A percentile compares a stretch with the other conserved stretches of the same genome.
Evolutionary conservation across 2,888 invertebrate species (phyloP).

Genomic region (Kryphioiulus occultus): DNA sequence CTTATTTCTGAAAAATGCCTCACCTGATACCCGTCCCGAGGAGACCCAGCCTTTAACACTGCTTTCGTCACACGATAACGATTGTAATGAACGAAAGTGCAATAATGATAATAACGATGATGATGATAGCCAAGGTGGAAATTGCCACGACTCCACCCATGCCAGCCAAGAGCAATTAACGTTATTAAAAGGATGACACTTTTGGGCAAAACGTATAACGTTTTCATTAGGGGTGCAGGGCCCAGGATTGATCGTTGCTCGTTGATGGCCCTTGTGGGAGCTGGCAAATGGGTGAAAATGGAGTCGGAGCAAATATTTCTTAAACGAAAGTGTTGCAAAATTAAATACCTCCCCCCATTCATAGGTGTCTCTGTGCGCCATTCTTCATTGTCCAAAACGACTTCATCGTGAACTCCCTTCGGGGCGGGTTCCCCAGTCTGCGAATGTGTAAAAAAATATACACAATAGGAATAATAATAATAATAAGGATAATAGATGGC

Average conservation of each 20-base stretch:
- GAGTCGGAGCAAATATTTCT: conserved; percentile 18
- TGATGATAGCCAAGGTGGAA: conserved; percentile 44
- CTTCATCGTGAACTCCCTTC: conserved; percentile 28
- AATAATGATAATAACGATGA: conserved; percentile 37
- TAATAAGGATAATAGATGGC: background rate
- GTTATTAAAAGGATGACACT: conserved; percentile 45
- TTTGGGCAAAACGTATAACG: conserved; percentile 12
- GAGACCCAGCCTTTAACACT: background rate
- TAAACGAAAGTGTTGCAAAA: conserved; percentile 41
- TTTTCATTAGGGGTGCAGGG: background rate
- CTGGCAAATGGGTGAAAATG: background rate
- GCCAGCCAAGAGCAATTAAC: conserved; percentile 36
- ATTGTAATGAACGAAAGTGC: conserved; percentile 38
- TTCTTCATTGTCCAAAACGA: conserved; percentile 41
- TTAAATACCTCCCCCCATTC: conserved; percentile 29
- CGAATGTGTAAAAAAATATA: conserved; percentile 17
- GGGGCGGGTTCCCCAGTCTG: conserved; percentile 21
- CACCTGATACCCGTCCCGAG: conserved; percentile 39
- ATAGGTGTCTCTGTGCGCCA: background rate
- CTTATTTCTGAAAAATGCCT: background rate
- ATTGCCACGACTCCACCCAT: conserved; percentile 42
- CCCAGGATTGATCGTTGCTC: background rate
- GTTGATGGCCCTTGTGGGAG: conserved; percentile 33
- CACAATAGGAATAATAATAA: conserved; percentile 35
- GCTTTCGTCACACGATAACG: conserved; percentile 39